Percentiles rank a stretch among this genome's conserved stretches.
Evolutionary conservation across 1,140 invertebrate genomes (phyloP).

Genomic region (Saxidomus purpurata): DNA sequence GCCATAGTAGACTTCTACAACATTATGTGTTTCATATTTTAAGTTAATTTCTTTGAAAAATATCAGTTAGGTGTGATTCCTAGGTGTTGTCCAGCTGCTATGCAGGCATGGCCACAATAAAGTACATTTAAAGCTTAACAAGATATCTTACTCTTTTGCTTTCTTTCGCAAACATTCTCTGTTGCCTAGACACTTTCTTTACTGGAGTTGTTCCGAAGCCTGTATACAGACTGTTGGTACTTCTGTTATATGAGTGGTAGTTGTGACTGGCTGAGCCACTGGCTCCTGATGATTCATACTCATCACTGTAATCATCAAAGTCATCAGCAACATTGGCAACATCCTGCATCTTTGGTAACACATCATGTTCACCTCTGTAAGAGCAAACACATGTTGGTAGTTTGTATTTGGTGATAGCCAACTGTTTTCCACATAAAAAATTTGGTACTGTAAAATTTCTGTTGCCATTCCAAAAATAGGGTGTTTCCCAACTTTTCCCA

Average conservation of each 20-base stretch:
- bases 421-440: too few species aligned
- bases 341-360: conserved; percentile 14
- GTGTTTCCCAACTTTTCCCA: too few species aligned
- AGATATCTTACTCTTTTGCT: conserved; percentile 55
- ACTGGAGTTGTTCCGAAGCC: background rate
- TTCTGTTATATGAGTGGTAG: conserved; percentile 26
- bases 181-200: conserved; percentile 24
- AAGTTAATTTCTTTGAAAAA: too few species aligned
- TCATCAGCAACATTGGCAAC: conserved; percentile 10
- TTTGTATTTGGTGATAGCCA: too few species aligned
- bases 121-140: too few species aligned
- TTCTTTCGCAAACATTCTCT: conserved; percentile 24
- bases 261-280: background rate
- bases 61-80: too few species aligned
- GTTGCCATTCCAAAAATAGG: too few species aligned
- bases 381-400: background rate
- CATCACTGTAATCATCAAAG: conserved; percentile 39
- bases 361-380: conserved; percentile 33
- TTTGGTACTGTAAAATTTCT: too few species aligned
- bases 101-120: too few species aligned
- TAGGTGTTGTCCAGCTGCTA: too few species aligned
- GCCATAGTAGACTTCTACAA: too few species aligned
- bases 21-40: too few species aligned
- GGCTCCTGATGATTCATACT: background rate
- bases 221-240: background rate